Conservation (phyloP, 2,888 invertebrate genomes). For the Drosophila antonietae region DNA sequence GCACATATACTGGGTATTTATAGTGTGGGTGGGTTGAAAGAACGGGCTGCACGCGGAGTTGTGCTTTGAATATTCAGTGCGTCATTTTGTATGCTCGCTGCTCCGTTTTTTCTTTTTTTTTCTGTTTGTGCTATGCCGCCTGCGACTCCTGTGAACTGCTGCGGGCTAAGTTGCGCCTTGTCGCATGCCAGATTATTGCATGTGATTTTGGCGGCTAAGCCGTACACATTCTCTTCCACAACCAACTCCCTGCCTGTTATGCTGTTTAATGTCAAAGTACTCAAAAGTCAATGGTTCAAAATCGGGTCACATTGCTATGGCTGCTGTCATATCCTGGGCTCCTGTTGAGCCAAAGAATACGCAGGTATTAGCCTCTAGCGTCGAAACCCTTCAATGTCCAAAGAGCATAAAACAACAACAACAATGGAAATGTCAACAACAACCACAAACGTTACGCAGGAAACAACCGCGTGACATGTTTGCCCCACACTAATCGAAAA, state of each 20-base stretch:
- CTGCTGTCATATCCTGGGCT: conserved; percentile 50
- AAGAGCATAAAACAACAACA: conserved; percentile 12
- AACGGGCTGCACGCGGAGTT: conserved; percentile 50
- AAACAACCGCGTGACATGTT: conserved; percentile 49
- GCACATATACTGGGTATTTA: conserved; percentile 1
- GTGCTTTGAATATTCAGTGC: conserved; percentile 77
- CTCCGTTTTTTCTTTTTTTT: conserved; percentile 11
- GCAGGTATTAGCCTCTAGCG: conserved; percentile 44
- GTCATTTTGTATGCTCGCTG: conserved; percentile 51
- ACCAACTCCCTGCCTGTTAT: not conserved
- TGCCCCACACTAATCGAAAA: conserved; percentile 70
- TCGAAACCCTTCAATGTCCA: conserved; percentile 57
- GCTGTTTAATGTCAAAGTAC: conserved; percentile 61
- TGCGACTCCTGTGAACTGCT: conserved; percentile 14
- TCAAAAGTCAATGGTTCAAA: conserved; percentile 71
- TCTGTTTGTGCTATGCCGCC: not conserved
- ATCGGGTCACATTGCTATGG: conserved; percentile 69
- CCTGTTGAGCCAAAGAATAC: conserved; percentile 42
- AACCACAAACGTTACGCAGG: conserved; percentile 20
- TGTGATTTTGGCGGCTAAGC: conserved; percentile 51
- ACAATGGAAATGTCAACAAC: not conserved
- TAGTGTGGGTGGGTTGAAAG: conserved; percentile 15
- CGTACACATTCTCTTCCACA: not conserved
- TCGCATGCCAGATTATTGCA: conserved; percentile 72
- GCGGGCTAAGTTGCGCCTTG: conserved; percentile 33